Conservation (phyloP, 2,797 vertebrate species). For the Gymnopithys bicolor region DNA sequence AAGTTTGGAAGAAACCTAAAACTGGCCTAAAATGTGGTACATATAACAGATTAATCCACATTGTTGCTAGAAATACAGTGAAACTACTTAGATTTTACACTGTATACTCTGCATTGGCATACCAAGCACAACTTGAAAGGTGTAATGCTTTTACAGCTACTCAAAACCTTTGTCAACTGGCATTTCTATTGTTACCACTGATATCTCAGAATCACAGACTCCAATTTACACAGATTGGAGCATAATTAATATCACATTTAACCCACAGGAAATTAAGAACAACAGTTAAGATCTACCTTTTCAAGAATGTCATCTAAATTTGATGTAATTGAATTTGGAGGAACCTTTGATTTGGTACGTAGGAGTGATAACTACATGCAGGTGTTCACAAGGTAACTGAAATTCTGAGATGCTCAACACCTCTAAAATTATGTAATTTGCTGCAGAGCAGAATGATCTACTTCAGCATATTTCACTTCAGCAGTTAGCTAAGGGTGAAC, state of each 20-base stretch:
- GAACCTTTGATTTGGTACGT: neutral
- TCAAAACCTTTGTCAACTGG: neutral
- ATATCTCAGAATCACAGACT: neutral
- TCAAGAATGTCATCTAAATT: neutral
- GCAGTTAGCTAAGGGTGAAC: neutral
- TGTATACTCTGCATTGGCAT: neutral
- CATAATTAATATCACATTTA: neutral
- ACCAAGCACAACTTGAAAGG: neutral
- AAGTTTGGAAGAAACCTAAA: neutral
- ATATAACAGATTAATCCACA: neutral
- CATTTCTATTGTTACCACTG: neutral
- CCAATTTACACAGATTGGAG: neutral
- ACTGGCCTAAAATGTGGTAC: neutral
- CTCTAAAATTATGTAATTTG: slow-evolving; percentile 8
- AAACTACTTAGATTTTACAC: neutral
- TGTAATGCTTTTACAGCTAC: neutral
- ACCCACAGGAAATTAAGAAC: neutral
- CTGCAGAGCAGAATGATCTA: neutral
- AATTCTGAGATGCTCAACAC: neutral
- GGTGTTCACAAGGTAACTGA: neutral
- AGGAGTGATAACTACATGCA: slow-evolving; percentile 4
- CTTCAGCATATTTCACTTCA: neutral
- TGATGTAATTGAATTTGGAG: neutral
- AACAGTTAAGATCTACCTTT: neutral
- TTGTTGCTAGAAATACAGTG: neutral